Evolutionary conservation across 2,797 vertebrate genomes (phyloP), one percentile per base, ranked within the genome.

Genomic region (Paguma larvata): DNA sequence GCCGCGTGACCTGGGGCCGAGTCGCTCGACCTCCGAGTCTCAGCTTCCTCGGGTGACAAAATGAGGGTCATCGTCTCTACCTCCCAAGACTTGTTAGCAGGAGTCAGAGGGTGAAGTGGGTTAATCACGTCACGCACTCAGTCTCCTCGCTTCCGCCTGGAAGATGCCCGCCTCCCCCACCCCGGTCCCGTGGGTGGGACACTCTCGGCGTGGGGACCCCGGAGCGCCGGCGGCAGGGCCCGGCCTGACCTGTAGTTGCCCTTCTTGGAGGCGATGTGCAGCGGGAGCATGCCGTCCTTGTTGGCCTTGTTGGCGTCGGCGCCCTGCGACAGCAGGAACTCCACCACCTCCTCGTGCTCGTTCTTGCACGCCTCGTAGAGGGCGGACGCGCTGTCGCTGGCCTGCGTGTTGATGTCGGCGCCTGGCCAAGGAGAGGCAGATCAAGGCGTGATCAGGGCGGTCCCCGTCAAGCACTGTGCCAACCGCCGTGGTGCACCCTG

Each of bases 291-390:
- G 25, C 99, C 99, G 5, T 99, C 98, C 93, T 99, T 99, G 63
- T 99, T 99, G 86, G 99, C 96, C 98, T 99, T 99, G 98, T 99
- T 99, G 97, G 99, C 99, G 30, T 99, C 99, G 18, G 99, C 99
- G 7, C 99, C 99, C 95, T 99, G 99, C 1, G 99, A 98, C 96
- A 99, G 98, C 89, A 99, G 99, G 75, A 99, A 98, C 56, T 99
- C 98, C 62, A 99, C 99, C 3, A 99, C 98, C 2, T 98, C 98
- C 75, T 95, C 63, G 6, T 99, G 99, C 10, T 99, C 99, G 0
- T 99, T 99, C 98, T 99, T 99, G 98, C 99, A 99, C 19, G 99
- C 99, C 98, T 99, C 99, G 9, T 99, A 99, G 97, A 99, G 98
- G 27, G 99, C 99, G 0, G 99, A 99, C 0, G 99, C 98, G 0